Base-by-base conservation (phyloP, 2,797 vertebrate genomes). In the Typhlichthys subterraneus region DNA sequence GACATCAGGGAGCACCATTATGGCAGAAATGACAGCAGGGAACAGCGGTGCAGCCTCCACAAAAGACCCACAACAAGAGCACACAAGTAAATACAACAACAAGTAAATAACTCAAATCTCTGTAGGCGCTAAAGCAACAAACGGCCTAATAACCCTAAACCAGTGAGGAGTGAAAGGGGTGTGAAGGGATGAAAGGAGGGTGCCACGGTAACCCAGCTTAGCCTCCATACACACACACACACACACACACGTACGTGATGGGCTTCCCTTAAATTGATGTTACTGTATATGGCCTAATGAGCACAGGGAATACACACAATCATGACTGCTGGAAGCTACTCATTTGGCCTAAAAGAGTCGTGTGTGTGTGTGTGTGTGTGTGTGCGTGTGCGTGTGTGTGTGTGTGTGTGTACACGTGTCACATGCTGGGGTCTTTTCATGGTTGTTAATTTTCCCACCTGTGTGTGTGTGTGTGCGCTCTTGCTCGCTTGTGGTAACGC, bases 251-350 rank as follows among this genome's bases (percentile, higher is more conserved):
- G 33, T 72, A 38, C 5, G 33, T 72, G 64, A 82, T 78, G 81
- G 82, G 73, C 42, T 85, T 83, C 49, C 72, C 70, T 69, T 82
- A 79, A 85, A 89, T 75, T 78, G 74, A 87, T 87, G 82, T 72
- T 73, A 72, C 76, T 76, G 76, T 83, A 73, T 58, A 73, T 58
- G 71, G 45, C 62, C 42, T 87, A 87, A 90, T 87, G 82, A 88
- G 85, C 77, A 66, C 23, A 74, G 73, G 84, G 83, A 89, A 84
- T 85, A 81, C 66, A 52, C 59, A 29, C 53, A 58, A 71, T 67
- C 77, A 23, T 75, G 77, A 59, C 63, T 12, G 77, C 83, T 81
- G 54, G 45, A 6, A 78, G 82, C 73, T 69, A 72, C 73, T 74
- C 72, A 72, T 77, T 78, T 71, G 59, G 72, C 63, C 60, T 69